A percentile compares a stretch with the other conserved stretches of the same genome.
phyloP scores from a whole-genome alignment of 2,113 vertebrate genomes.

The Ciconia maguari region DNA sequence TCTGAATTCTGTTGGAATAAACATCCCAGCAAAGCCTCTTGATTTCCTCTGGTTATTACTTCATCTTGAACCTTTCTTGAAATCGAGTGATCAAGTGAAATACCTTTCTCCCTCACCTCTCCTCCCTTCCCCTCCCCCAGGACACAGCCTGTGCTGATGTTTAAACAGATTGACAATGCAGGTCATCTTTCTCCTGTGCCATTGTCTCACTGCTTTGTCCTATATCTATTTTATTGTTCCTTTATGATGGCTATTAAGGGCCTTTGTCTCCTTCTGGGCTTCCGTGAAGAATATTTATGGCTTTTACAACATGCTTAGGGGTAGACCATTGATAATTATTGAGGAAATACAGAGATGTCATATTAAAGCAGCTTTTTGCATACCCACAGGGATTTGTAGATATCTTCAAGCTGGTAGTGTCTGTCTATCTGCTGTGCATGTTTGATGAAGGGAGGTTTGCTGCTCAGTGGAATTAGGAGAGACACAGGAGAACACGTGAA shows the following conservation, averaged over 20 bases:
- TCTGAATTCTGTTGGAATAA: neutral
- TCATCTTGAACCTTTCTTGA: neutral
- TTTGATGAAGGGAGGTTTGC: slow-evolving; percentile 15
- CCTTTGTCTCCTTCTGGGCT: slow-evolving; percentile 41
- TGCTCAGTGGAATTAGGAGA: slow-evolving; percentile 5
- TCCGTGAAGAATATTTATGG: slow-evolving; percentile 46
- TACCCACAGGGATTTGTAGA: slow-evolving; percentile 11
- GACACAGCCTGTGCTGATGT: neutral
- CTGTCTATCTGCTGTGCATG: slow-evolving; percentile 20
- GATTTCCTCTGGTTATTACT: neutral
- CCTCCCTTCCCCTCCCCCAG: neutral
- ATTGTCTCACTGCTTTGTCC: slow-evolving; percentile 44
- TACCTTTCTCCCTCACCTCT: neutral
- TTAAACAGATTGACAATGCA: slow-evolving; percentile 21
- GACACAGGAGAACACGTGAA: neutral
- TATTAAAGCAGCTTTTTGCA: slow-evolving; percentile 38
- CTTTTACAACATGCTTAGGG: slow-evolving; percentile 20
- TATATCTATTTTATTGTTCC: slow-evolving; percentile 35
- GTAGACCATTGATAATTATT: slow-evolving; percentile 23
- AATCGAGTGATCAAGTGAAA: neutral
- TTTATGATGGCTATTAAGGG: slow-evolving; percentile 51
- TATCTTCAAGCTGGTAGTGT: neutral
- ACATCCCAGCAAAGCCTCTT: neutral
- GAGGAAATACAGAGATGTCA: slow-evolving; percentile 40
- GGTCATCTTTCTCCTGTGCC: slow-evolving; percentile 35